Conservation (phyloP, 2,797 vertebrate species). For the Gadopsis marmoratus region DNA sequence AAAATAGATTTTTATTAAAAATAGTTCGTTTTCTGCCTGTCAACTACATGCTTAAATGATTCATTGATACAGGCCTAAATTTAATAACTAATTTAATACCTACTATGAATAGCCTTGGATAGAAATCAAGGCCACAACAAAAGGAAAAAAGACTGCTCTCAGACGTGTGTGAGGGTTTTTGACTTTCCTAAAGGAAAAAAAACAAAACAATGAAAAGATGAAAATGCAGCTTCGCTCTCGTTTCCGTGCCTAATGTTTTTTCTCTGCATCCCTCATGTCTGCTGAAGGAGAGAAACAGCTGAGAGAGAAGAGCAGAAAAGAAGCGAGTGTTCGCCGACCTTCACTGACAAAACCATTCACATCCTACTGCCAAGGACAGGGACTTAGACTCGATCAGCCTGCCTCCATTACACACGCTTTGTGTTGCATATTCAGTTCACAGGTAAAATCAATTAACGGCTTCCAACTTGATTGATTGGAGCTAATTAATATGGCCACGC, state of each 20-base stretch:
- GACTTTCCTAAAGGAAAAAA: not conserved
- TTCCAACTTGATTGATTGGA: constrained; percentile 73
- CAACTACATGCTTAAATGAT: not conserved
- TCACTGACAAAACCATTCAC: constrained; percentile 51
- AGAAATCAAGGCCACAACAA: constrained; percentile 2
- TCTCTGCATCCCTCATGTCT: too few species aligned
- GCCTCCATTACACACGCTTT: constrained; percentile 34
- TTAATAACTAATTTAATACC: not conserved
- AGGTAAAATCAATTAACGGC: constrained; percentile 73
- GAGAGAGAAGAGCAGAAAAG: constrained; percentile 18
- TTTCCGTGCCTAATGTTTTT: too few species aligned
- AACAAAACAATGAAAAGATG: not conserved
- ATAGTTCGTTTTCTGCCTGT: not conserved
- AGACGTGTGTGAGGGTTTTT: not conserved
- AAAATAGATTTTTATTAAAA: too few species aligned
- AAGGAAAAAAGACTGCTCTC: not conserved
- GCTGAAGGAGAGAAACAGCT: not conserved
- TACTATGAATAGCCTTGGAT: not conserved
- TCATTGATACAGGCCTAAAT: not conserved
- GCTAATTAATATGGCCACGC: constrained; percentile 72
- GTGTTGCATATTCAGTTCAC: constrained; percentile 67
- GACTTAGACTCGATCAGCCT: constrained; percentile 21
- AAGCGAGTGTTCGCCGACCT: constrained; percentile 53
- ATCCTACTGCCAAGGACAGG: constrained; percentile 47
- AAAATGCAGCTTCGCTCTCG: too few species aligned